These are phyloP conservation scores for Albula goreensis DNA, from an alignment of 2,113 vertebrate genomes.

Conservation along the genomic window DNA sequence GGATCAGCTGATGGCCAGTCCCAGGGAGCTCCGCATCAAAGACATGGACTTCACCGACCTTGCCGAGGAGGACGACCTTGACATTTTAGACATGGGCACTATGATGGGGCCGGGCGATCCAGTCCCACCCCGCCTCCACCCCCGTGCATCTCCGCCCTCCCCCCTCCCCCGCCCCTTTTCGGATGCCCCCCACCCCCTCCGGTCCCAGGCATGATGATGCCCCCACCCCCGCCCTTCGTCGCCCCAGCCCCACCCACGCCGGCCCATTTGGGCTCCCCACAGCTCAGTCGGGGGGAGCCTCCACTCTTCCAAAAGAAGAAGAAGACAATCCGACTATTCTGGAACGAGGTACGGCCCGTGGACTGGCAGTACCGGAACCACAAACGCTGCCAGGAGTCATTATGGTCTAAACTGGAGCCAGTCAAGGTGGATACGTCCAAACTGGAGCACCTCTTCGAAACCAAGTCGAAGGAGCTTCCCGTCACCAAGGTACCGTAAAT, in stretches of 20 bases:
- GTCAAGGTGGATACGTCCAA: slow-evolving; percentile 93
- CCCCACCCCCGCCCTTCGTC: slow-evolving; percentile 68
- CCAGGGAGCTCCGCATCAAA: slow-evolving; percentile 91
- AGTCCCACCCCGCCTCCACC: slow-evolving; percentile 82
- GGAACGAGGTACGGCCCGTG: slow-evolving; percentile 92
- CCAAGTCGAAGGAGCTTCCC: slow-evolving; percentile 95
- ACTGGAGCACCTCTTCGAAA: slow-evolving; percentile 96
- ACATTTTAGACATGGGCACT: slow-evolving; percentile 82
- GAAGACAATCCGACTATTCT: slow-evolving; percentile 97
- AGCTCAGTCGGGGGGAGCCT: slow-evolving; percentile 79
- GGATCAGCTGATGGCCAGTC: slow-evolving; percentile 94
- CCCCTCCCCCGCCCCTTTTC: slow-evolving; percentile 78
- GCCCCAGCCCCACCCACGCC: slow-evolving; percentile 78
- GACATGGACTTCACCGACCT: slow-evolving; percentile 98
- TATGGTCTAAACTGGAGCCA: slow-evolving; percentile 95
- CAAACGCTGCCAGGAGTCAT: slow-evolving; percentile 84
- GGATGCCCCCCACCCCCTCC: slow-evolving; percentile 71
- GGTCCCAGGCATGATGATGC: slow-evolving; percentile 73
- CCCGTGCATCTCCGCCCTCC: slow-evolving; percentile 69
- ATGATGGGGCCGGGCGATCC: slow-evolving; percentile 73
- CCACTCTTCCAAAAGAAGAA: slow-evolving; percentile 92
- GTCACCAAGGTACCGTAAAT: slow-evolving; percentile 82
- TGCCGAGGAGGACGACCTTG: slow-evolving; percentile 87
- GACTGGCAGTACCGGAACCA: slow-evolving; percentile 89
- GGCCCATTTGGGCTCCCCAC: slow-evolving; percentile 75